Percentiles rank a stretch among this genome's conserved stretches.
phyloP scores from a whole-genome alignment of 2,888 invertebrate species.

The Argynnis bischoffii region DNA sequence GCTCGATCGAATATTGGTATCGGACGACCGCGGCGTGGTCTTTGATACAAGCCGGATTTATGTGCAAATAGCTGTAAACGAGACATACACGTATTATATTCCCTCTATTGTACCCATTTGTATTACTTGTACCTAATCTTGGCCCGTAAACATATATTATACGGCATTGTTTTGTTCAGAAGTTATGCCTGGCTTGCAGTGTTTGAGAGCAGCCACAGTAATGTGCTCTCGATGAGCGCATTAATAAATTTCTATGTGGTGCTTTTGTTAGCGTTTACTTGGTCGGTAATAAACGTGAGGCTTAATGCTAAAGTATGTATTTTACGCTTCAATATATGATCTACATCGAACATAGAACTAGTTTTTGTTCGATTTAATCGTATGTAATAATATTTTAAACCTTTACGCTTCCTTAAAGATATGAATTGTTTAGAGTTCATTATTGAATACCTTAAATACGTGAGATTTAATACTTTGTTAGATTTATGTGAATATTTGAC shows the following conservation, averaged over 20 bases:
- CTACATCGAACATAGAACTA: background rate
- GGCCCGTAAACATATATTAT: conserved; percentile 4
- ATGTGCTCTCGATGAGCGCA: conserved; percentile 22
- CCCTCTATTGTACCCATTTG: conserved; percentile 15
- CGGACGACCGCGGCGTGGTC: conserved; percentile 22
- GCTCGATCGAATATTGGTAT: conserved; percentile 25
- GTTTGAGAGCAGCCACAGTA: conserved; percentile 24
- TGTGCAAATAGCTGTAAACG: conserved; percentile 21
- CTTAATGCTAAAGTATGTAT: conserved; percentile 29
- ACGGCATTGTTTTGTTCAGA: conserved; percentile 1
- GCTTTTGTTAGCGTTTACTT: conserved; percentile 25
- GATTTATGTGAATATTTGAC: no score
- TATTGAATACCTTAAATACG: no score
- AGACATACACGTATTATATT: conserved; percentile 11
- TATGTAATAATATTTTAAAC: no score
- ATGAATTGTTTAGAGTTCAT: no score
- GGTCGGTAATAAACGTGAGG: conserved; percentile 14
- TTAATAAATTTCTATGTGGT: conserved; percentile 27
- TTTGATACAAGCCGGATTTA: conserved; percentile 25
- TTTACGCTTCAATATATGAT: conserved; percentile 25
- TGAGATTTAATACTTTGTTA: no score
- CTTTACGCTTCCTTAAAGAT: no score
- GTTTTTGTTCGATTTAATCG: no score
- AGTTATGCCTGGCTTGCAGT: conserved; percentile 12
- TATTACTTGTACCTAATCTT: conserved; percentile 17